Conservation (phyloP, 2,113 vertebrate genomes). For the Centropus unirufus region DNA sequence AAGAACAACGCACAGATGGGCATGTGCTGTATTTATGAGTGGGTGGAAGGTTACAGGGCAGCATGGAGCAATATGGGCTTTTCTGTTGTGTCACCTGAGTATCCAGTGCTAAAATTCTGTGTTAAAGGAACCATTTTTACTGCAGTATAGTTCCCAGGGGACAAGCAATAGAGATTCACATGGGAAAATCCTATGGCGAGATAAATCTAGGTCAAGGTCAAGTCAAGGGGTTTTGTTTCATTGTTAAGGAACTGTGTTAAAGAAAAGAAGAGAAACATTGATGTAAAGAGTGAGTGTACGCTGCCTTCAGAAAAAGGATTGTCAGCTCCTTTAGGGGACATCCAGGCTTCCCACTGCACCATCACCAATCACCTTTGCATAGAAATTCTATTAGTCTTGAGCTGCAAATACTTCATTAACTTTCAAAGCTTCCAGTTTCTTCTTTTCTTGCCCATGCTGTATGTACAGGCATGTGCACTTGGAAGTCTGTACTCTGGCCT, state of each 20-base stretch:
- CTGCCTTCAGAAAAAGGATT: neutral
- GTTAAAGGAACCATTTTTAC: neutral
- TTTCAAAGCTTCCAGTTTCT: neutral
- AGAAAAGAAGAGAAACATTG: neutral
- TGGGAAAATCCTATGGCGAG: neutral
- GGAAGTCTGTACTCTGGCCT: accelerated
- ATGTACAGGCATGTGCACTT: accelerated
- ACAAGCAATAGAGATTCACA: neutral
- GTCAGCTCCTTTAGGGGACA: neutral
- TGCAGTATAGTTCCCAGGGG: neutral
- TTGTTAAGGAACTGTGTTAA: neutral
- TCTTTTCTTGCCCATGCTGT: neutral
- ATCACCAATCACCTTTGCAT: neutral
- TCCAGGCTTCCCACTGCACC: neutral
- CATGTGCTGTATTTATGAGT: neutral
- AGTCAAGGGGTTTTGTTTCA: neutral
- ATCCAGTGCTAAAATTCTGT: neutral
- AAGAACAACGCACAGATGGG: neutral
- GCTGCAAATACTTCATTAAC: neutral
- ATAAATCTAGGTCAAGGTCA: neutral
- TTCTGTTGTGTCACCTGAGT: neutral
- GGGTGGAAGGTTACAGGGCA: neutral
- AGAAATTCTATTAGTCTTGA: neutral
- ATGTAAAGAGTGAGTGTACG: neutral
- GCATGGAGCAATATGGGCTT: neutral